Percentiles rank a stretch among this genome's conserved stretches.
Evolutionary conservation across 2,797 vertebrate species (phyloP).

Genomic region (Erpetoichthys calabaricus): DNA sequence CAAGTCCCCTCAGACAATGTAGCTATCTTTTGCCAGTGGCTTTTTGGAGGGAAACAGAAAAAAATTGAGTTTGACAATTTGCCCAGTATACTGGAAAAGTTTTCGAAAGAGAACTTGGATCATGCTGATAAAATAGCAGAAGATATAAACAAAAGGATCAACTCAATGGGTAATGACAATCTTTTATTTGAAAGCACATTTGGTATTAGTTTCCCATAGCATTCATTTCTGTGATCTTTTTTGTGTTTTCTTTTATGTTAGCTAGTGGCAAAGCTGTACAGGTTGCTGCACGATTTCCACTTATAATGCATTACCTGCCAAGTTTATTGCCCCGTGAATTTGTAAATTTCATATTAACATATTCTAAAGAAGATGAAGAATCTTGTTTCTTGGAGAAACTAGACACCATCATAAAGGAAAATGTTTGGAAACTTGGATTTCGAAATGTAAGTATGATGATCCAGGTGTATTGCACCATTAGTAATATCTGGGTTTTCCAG

Average conservation of each 20-base stretch:
- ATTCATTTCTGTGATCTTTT: background rate
- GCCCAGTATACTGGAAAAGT: constrained; percentile 30
- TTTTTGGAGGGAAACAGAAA: constrained; percentile 18
- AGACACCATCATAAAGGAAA: constrained; percentile 41
- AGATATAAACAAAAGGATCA: background rate
- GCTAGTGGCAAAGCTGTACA: constrained; percentile 35
- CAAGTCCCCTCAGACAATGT: background rate
- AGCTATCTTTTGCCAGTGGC: constrained; percentile 39
- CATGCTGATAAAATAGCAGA: background rate
- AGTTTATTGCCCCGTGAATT: constrained; percentile 53
- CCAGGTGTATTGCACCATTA: too few relatives aligned
- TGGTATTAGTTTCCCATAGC: constrained; percentile 28
- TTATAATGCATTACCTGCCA: constrained; percentile 51
- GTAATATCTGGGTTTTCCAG: too few relatives aligned
- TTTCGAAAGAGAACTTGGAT: constrained; percentile 19
- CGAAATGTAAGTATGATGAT: constrained; percentile 34
- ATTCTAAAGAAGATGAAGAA: background rate
- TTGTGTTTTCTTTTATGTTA: constrained; percentile 18
- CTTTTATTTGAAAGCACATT: constrained; percentile 18
- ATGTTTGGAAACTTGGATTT: constrained; percentile 64
- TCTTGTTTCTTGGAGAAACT: constrained; percentile 22
- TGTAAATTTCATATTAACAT: constrained; percentile 25
- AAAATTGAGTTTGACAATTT: constrained; percentile 40
- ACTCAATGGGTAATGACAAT: constrained; percentile 17
- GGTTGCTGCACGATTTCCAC: constrained; percentile 38